Base-by-base conservation (phyloP, 2,888 invertebrate genomes). In the Sphaerophoria taeniata region DNA sequence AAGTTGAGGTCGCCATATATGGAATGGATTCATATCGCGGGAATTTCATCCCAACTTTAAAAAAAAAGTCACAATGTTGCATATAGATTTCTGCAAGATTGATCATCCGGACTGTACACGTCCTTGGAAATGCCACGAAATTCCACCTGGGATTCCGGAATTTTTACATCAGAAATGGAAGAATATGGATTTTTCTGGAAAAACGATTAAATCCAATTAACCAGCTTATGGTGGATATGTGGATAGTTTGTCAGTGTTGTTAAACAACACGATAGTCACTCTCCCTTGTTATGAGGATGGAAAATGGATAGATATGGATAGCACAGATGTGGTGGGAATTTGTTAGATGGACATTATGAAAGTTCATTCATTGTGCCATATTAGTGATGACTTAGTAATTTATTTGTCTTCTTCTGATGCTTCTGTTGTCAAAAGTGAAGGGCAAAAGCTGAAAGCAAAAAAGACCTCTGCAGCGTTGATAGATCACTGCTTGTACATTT, bases 331-430 rank as follows among this genome's bases (percentile, higher is more conserved):
- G 45, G 36, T 81, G 81, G 81, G 81, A 85, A 85, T 81, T 85
- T 85, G 73, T 85, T 70, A 85, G 81, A 85, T 76, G 77, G 70
- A 70, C 81, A 85, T 85, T 81, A 85, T 73, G 81, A 72, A 72
- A 49, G 16, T 45, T 39, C 31, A 24, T 33, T 11, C 36, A 12
- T 55, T 34, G 79, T 84, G 80, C 84, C 43, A 56, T 84, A 84
- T 61, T 67, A 71, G 9, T 69, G 45, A 16, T 72, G 58, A 61
- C 69, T 74, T 61, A 49, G 69, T 74, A 69, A 55, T 71, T 76
- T 16, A 65, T 49, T 74, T 58, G 60, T 6, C n/a, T 39, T 6
- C 9, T 9, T 43, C 9, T 43, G 12, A 6, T 56, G 12, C 9
- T 12, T 49, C 43, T 31, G 12, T 6, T 6, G 24, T 7, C 4